phyloP scores from a whole-genome alignment of 2,113 vertebrate genomes.

The Oryzias celebensis region DNA sequence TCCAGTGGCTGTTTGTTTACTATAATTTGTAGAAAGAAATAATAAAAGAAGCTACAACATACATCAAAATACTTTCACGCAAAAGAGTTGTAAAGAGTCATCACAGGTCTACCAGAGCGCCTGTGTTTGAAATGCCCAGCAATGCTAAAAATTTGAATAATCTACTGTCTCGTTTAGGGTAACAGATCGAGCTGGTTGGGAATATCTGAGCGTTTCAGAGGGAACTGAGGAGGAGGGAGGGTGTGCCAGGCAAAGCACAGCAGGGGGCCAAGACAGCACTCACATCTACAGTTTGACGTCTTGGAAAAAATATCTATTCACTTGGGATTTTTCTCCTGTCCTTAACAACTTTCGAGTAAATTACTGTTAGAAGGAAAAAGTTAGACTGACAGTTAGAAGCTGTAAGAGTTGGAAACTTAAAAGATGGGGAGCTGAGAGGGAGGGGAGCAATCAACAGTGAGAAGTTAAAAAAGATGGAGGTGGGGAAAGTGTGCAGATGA shows the following conservation, averaged over 20 bases:
- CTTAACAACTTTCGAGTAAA: slow-evolving; percentile 44
- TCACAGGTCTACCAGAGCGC: slow-evolving; percentile 16
- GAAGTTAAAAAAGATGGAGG: slow-evolving; percentile 4
- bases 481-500: not conserved
- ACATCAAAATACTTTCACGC: no score
- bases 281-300: slow-evolving; percentile 63
- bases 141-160: slow-evolving; percentile 27
- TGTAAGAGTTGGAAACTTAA: slow-evolving; percentile 17
- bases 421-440: slow-evolving; percentile 3
- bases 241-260: slow-evolving; percentile 58
- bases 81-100: no score
- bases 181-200: slow-evolving; percentile 25
- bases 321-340: slow-evolving; percentile 52
- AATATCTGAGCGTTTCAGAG: slow-evolving; percentile 19
- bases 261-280: slow-evolving; percentile 42
- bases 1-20: no score
- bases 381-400: slow-evolving; percentile 22
- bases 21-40: no score
- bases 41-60: no score
- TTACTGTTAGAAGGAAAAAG: slow-evolving; percentile 32
- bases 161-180: slow-evolving; percentile 24
- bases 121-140: slow-evolving; percentile 45
- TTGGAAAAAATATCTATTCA: slow-evolving; percentile 47
- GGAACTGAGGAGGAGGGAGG: slow-evolving; percentile 20
- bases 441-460: slow-evolving; percentile 7